Evolutionary conservation across 2,113 vertebrate genomes (phyloP).

Genomic region (Ovis canadensis): DNA sequence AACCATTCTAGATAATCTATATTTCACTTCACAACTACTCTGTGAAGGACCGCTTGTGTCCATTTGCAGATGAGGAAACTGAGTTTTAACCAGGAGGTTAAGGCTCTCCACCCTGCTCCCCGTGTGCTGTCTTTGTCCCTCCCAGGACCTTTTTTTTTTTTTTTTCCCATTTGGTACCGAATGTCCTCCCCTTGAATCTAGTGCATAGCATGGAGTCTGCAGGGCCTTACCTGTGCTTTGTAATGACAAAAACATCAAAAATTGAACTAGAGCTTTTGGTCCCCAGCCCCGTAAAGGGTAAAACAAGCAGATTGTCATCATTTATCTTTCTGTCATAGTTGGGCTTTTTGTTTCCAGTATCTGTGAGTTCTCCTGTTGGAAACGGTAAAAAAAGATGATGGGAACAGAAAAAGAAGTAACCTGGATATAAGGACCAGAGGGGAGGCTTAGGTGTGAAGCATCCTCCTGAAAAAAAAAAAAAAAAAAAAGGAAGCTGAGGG

Average conservation of each 20-base stretch:
- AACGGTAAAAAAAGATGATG: background rate
- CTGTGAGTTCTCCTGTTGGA: background rate
- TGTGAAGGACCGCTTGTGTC: accelerated
- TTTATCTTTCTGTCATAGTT: background rate
- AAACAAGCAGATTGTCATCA: background rate
- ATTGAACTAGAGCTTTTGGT: background rate
- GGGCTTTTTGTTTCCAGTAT: too few species aligned
- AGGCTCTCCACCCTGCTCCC: accelerated
- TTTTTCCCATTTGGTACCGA: background rate
- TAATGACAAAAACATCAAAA: background rate
- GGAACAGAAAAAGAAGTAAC: background rate
- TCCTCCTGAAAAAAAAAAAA: too few species aligned
- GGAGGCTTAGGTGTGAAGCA: background rate
- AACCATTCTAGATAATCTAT: background rate
- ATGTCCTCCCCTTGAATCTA: background rate
- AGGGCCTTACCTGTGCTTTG: background rate
- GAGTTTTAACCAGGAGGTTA: background rate
- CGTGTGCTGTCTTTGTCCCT: accelerated
- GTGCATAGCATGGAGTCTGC: accelerated
- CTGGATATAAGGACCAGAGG: background rate
- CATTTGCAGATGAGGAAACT: background rate
- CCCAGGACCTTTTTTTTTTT: background rate
- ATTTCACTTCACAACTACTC: background rate
- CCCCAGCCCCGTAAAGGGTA: accelerated
- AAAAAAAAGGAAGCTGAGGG: background rate